Conservation (phyloP, 2,113 vertebrate species). For the Tinamus guttatus region DNA sequence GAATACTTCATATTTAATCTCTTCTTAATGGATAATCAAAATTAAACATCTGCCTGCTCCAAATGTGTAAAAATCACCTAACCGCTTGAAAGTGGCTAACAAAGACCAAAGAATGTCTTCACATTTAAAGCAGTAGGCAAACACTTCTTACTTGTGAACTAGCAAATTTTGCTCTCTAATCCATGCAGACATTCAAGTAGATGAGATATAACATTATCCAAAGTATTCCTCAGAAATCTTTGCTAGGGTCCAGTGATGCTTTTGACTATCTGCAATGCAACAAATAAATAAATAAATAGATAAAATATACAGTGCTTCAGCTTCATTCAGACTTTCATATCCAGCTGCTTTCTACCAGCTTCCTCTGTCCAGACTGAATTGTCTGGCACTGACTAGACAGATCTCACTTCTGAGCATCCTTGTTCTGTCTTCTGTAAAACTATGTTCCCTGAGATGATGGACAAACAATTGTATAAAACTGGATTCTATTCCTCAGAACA, state of each 20-base stretch:
- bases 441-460: background rate
- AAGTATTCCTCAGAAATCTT: background rate
- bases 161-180: background rate
- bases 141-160: background rate
- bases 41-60: background rate
- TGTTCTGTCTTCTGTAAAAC: background rate
- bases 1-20: background rate
- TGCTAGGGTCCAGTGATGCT: background rate
- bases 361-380: background rate
- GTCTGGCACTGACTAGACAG: background rate
- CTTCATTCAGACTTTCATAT: background rate
- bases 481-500: background rate
- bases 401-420: background rate
- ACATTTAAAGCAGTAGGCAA: background rate
- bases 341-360: background rate
- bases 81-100: background rate
- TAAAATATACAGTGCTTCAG: accelerated
- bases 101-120: background rate
- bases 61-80: background rate
- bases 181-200: background rate
- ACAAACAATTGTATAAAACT: background rate
- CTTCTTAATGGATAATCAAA: background rate
- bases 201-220: background rate
- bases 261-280: background rate
- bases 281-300: background rate